Evolutionary conservation across 2,797 vertebrate genomes (phyloP).

Genomic region (Platalea minor): DNA sequence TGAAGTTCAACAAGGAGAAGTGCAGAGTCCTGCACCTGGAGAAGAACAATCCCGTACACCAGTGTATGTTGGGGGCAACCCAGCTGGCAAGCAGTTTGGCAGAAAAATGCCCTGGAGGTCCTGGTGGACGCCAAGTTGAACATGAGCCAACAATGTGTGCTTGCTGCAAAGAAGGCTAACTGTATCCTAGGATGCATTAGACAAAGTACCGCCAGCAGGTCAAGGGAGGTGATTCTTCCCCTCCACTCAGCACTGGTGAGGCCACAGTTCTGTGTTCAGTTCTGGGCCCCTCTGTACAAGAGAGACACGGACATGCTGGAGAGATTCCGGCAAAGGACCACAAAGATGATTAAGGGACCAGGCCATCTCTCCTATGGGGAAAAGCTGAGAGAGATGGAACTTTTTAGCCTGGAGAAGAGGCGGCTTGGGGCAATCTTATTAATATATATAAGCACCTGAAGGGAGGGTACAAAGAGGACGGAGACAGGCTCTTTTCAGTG

Average conservation of each 20-base stretch:
- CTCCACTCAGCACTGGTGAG: background rate
- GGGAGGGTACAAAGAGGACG: background rate
- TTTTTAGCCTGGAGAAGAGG: background rate
- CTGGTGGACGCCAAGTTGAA: background rate
- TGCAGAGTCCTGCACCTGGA: background rate
- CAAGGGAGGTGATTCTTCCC: background rate
- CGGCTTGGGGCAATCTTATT: background rate
- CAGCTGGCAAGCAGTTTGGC: background rate
- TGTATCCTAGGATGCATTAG: background rate
- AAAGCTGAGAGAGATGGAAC: background rate
- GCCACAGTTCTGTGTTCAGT: background rate
- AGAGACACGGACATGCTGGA: background rate
- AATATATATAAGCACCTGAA: background rate
- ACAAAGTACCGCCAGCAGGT: background rate
- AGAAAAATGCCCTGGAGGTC: background rate
- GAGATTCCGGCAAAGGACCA: background rate
- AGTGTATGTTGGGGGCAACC: too few species aligned
- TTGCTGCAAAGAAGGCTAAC: too few species aligned
- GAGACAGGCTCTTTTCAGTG: background rate
- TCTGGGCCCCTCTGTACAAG: background rate
- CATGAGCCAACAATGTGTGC: background rate
- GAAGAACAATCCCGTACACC: background rate
- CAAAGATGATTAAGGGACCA: background rate
- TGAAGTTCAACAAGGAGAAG: background rate
- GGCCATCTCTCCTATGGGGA: background rate